Percentiles rank a stretch among this genome's conserved stretches.
phyloP scores from a whole-genome alignment of 2,888 invertebrate genomes.

The Eumacrocentrus americanus region DNA sequence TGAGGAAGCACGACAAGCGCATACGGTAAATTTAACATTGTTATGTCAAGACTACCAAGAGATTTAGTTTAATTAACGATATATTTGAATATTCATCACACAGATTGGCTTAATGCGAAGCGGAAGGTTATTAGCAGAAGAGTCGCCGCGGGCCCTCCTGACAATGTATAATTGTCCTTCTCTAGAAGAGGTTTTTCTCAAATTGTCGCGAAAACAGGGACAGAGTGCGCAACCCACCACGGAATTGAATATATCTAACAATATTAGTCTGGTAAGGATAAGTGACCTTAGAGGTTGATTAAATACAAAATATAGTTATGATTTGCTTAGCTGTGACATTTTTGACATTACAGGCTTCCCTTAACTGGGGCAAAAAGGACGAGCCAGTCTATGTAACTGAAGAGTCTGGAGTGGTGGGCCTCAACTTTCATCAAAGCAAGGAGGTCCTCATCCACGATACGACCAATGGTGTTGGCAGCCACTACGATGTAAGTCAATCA shows the following conservation, averaged over 20 bases:
- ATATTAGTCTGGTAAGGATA: constrained; percentile 71
- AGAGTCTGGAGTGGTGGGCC: constrained; percentile 84
- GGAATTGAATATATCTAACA: constrained; percentile 74
- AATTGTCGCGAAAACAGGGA: constrained; percentile 80
- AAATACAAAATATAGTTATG: neutral
- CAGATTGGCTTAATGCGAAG: constrained; percentile 95
- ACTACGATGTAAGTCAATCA: constrained; percentile 64
- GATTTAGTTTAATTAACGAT: neutral
- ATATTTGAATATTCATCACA: neutral
- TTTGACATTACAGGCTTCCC: constrained; percentile 65
- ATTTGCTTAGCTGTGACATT: neutral
- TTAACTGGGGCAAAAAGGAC: constrained; percentile 82
- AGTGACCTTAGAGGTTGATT: neutral
- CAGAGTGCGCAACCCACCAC: constrained; percentile 52
- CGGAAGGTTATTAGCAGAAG: constrained; percentile 88
- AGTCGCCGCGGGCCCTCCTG: constrained; percentile 83
- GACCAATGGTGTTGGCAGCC: constrained; percentile 68
- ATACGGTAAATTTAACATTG: constrained; percentile 68
- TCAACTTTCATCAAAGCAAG: constrained; percentile 91
- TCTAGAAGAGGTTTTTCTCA: constrained; percentile 91
- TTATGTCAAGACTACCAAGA: neutral
- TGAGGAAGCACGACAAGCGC: constrained; percentile 91
- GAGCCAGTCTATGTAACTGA: constrained; percentile 85
- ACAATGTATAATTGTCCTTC: constrained; percentile 83
- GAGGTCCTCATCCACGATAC: constrained; percentile 81